Percentiles rank a stretch among this genome's conserved stretches.
Evolutionary conservation across 2,888 invertebrate species (phyloP).

Genomic region (Sialis fuliginosa): DNA sequence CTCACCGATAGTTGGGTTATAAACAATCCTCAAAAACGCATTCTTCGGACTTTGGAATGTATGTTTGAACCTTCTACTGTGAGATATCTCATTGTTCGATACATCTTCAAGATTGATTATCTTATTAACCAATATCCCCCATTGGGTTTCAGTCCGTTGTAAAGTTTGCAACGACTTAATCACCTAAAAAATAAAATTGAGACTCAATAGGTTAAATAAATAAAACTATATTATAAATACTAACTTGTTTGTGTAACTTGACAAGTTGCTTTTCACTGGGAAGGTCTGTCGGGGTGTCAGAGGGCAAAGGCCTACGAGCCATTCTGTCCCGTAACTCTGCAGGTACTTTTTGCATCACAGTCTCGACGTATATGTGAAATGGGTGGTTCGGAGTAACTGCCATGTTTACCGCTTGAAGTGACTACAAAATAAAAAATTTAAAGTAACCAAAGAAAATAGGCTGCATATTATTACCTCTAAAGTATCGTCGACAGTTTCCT

Average conservation of each 20-base stretch:
- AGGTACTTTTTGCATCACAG: slow-evolving; percentile 77
- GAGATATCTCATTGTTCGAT: slow-evolving; percentile 50
- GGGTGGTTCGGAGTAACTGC: slow-evolving; percentile 60
- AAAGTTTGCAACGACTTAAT: slow-evolving; percentile 84
- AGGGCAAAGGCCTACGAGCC: slow-evolving; percentile 38
- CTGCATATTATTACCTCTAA: slow-evolving; percentile 48
- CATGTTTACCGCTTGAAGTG: slow-evolving; percentile 64
- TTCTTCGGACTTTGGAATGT: slow-evolving; percentile 49
- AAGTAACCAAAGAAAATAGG: neutral
- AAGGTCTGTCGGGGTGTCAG: slow-evolving; percentile 40
- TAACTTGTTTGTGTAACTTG: slow-evolving; percentile 76
- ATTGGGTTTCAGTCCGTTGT: slow-evolving; percentile 86
- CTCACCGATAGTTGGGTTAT: slow-evolving; percentile 47
- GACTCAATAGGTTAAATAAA: neutral
- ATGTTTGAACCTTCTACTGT: slow-evolving; percentile 41
- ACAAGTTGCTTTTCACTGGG: slow-evolving; percentile 75
- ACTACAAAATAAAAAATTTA: slow-evolving; percentile 30
- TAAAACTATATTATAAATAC: slow-evolving; percentile 1
- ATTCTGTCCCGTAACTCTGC: slow-evolving; percentile 58
- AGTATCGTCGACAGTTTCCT: slow-evolving; percentile 90
- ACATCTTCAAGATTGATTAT: slow-evolving; percentile 78
- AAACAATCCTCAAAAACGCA: slow-evolving; percentile 37
- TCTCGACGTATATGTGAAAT: slow-evolving; percentile 65
- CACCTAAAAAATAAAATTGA: slow-evolving; percentile 28
- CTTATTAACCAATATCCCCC: slow-evolving; percentile 67